A percentile compares a stretch with the other conserved stretches of the same genome.
These are phyloP conservation scores for Chitala chitala DNA, from an alignment of 2,113 vertebrate genomes.

Conservation along the genomic window DNA sequence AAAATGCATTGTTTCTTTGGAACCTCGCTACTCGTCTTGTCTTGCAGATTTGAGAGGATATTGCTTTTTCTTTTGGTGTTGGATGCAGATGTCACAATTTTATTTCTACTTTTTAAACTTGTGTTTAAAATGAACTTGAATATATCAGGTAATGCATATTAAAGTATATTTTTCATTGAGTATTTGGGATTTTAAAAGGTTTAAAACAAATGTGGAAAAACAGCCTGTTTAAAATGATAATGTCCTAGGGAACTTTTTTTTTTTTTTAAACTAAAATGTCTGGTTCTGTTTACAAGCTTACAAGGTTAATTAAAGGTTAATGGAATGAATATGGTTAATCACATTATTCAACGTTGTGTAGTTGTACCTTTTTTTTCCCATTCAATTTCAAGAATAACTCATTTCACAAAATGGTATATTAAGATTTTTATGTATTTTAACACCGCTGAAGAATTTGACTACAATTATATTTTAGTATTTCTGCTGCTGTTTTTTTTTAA, in stretches of 20 bases:
- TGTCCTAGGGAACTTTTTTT: too few relatives aligned
- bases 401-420: too few relatives aligned
- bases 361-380: background rate
- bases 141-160: conserved; percentile 14
- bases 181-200: background rate
- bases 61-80: background rate
- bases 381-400: background rate
- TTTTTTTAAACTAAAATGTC: too few relatives aligned
- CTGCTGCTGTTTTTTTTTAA: background rate
- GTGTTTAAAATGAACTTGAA: background rate
- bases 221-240: too few relatives aligned
- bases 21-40: background rate
- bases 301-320: conserved; percentile 24
- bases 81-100: background rate
- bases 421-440: too few relatives aligned
- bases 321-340: conserved; percentile 20
- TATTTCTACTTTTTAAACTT: background rate
- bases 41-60: background rate
- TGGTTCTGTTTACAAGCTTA: background rate
- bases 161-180: background rate
- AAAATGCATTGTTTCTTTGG: background rate
- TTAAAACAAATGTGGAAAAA: too few relatives aligned
- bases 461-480: background rate
- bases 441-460: too few relatives aligned
- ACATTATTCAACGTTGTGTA: conserved; percentile 6